Base-by-base conservation (phyloP, 2,888 invertebrate genomes). In the Fabriciana adippe region DNA sequence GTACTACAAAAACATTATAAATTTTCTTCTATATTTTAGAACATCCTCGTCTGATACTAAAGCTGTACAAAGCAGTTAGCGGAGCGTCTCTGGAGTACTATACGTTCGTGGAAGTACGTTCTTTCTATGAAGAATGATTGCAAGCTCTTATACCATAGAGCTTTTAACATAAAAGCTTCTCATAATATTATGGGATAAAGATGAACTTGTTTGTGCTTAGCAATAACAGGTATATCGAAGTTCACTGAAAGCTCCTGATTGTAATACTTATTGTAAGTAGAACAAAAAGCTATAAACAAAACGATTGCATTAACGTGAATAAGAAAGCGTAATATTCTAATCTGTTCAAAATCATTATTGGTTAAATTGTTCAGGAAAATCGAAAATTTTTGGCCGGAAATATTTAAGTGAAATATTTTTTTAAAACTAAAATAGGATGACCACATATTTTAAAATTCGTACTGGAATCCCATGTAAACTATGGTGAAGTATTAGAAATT, bases 91-190 rank as follows among this genome's bases (percentile, higher is more conserved):
- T 31, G 26, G 59, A 59, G 59, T 59, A 59, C 21, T 26, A n/a
- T 59, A 26, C 26, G 59, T 59, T 59, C 26, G 48, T 48, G 48
- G 47, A 48, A 59, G 59, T 48, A 55, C 31, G 26, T 8, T 59
- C 59, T 48, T 8, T 59, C 59, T 48, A 59, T 59, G 59, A 59
- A 59, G 59, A 59, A 59, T 59, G 48, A 59, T 59, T 59, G 47
- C 31, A 26, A n/a, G 48, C 48, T 59, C 59, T 48, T 59, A 31
- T 31, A n/a, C 47, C 26, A 59, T 4, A 48, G n/a, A 59, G 59
- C 47, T 59, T 59, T 59, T 48, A 59, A 26, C 48, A 59, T 59
- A 31, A 59, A 59, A 59, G 48, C 48, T 59, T 26, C 48, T 48
- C 8, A 59, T 47, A 41, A 41, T 11, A 57, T 57, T 47, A 48